These are phyloP conservation scores for Lycocerus yunnanus DNA, from an alignment of 2,888 invertebrate species.

Conservation along the genomic window DNA sequence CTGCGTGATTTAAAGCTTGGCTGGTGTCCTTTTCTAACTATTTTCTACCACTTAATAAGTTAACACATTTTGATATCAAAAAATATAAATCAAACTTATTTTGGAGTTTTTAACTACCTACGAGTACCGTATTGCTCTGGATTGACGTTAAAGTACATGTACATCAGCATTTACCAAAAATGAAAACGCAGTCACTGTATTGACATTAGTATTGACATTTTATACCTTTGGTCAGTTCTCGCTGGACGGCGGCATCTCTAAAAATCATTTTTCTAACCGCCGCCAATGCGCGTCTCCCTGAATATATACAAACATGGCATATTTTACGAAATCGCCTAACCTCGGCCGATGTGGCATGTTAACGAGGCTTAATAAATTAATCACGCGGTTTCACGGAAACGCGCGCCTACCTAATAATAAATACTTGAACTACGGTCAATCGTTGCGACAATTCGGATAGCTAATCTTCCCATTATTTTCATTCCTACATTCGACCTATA, in stretches of 20 bases:
- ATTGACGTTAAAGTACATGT: slow-evolving; percentile 55
- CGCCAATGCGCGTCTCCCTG: slow-evolving; percentile 33
- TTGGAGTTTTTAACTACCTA: slow-evolving; percentile 53
- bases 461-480: slow-evolving; percentile 37
- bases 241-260: slow-evolving; percentile 42
- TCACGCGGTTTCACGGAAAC: slow-evolving; percentile 52
- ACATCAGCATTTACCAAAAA: slow-evolving; percentile 43
- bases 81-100: slow-evolving; percentile 53
- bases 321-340: slow-evolving; percentile 40
- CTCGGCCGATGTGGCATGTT: slow-evolving; percentile 31
- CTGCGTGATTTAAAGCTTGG: slow-evolving; percentile 40
- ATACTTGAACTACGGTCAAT: slow-evolving; percentile 50
- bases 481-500: slow-evolving; percentile 38
- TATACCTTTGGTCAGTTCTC: slow-evolving; percentile 55
- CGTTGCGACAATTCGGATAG: slow-evolving; percentile 50
- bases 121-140: slow-evolving; percentile 58
- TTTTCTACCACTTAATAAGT: slow-evolving; percentile 50
- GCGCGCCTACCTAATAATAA: slow-evolving; percentile 49
- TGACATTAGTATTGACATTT: slow-evolving; percentile 58
- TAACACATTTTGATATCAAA: slow-evolving; percentile 57
- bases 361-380: slow-evolving; percentile 48
- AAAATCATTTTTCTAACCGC: slow-evolving; percentile 26
- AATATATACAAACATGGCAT: slow-evolving; percentile 33
- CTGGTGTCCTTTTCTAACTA: slow-evolving; percentile 42
- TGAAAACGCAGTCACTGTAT: slow-evolving; percentile 51